Percentiles rank a stretch among this genome's conserved stretches.
phyloP scores from a whole-genome alignment of 2,113 vertebrate species.

The Rhinogobius similis region DNA sequence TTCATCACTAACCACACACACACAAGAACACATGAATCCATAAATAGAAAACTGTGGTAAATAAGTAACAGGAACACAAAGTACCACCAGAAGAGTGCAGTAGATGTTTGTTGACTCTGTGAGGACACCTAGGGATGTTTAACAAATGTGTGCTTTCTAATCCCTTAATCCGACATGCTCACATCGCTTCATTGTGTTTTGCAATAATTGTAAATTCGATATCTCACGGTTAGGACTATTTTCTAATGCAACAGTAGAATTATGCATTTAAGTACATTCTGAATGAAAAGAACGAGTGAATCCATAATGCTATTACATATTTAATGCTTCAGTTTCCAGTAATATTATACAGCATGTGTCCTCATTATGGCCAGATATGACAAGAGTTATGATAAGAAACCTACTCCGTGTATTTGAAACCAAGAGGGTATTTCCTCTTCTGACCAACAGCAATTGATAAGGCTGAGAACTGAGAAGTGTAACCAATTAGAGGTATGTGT shows the following conservation, averaged over 20 bases:
- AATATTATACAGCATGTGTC: not conserved
- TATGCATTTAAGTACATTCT: not conserved
- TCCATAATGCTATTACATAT: constrained; percentile 11
- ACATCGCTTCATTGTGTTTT: not conserved
- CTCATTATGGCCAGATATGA: not conserved
- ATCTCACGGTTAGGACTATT: not conserved
- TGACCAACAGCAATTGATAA: constrained; percentile 1
- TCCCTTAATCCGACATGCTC: constrained; percentile 13
- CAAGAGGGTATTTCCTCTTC: constrained; percentile 27
- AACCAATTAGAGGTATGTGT: no score
- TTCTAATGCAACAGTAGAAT: not conserved
- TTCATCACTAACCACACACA: constrained; percentile 7
- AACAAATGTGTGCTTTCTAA: not conserved
- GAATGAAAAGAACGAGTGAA: constrained; percentile 17
- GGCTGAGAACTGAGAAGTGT: not conserved
- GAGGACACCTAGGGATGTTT: constrained; percentile 13
- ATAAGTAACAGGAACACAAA: constrained; percentile 12
- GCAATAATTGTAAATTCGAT: not conserved
- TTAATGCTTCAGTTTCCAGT: constrained; percentile 23
- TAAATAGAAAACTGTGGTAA: constrained; percentile 21
- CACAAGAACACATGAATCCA: constrained; percentile 9
- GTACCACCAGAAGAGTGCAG: constrained; percentile 3
- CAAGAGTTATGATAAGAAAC: not conserved
- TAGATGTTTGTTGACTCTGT: constrained; percentile 13
- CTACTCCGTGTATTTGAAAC: not conserved